phyloP scores from a whole-genome alignment of 1,140 invertebrate species.

The Drosophila novamexicana region DNA sequence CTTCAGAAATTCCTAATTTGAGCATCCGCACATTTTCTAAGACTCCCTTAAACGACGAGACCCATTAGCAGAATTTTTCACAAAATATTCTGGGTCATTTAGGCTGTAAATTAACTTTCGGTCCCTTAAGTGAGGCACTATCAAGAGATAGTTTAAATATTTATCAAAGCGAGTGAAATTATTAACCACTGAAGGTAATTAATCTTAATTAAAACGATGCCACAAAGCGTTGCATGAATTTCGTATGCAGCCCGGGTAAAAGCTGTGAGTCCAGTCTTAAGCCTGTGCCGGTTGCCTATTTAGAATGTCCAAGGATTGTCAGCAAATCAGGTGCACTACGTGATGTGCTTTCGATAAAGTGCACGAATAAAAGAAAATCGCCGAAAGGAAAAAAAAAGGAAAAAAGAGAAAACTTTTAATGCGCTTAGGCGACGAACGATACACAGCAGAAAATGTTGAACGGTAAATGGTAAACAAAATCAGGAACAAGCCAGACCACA shows the following conservation, averaged over 20 bases:
- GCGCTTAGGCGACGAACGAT: slow-evolving; percentile 68
- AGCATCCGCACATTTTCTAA: too few species aligned
- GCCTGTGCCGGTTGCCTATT: slow-evolving; percentile 45
- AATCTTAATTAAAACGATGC: slow-evolving; percentile 69
- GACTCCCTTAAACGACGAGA: too few species aligned
- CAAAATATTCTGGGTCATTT: neutral
- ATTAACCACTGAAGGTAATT: slow-evolving; percentile 42
- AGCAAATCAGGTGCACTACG: slow-evolving; percentile 78
- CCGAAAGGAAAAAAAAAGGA: slow-evolving; percentile 29
- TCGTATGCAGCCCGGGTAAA: slow-evolving; percentile 27
- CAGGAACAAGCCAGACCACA: slow-evolving; percentile 62
- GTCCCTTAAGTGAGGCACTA: neutral
- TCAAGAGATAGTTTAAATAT: slow-evolving; percentile 1
- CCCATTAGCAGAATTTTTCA: neutral
- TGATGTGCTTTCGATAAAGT: slow-evolving; percentile 80
- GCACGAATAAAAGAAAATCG: slow-evolving; percentile 58
- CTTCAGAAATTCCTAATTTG: too few species aligned
- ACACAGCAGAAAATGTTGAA: slow-evolving; percentile 50
- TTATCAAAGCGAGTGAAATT: slow-evolving; percentile 15
- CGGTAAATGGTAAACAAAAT: slow-evolving; percentile 71
- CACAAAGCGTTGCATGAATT: slow-evolving; percentile 11
- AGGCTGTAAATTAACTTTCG: neutral
- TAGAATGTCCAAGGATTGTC: slow-evolving; percentile 70
- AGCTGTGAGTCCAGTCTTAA: slow-evolving; percentile 23
- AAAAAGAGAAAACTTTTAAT: slow-evolving; percentile 65